These are phyloP conservation scores for Clitarchus hookeri DNA, from an alignment of 2,888 invertebrate genomes.

Conservation along the genomic window DNA sequence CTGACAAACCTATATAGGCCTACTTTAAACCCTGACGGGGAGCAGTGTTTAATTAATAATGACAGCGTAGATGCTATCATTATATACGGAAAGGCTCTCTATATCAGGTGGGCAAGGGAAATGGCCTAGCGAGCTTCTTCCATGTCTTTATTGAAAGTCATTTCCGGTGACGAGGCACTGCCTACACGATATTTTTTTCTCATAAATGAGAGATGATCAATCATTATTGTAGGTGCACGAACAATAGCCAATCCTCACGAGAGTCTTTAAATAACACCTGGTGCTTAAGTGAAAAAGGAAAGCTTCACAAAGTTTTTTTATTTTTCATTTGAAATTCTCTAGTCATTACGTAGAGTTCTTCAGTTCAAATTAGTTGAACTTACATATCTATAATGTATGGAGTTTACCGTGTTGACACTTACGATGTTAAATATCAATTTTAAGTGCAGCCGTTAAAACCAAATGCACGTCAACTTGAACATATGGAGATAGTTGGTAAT, in stretches of 20 bases:
- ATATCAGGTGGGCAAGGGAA: neutral
- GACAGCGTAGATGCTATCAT: neutral
- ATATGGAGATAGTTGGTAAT: too few relatives aligned
- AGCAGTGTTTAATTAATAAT: too few relatives aligned
- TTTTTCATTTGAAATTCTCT: neutral
- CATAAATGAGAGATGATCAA: neutral
- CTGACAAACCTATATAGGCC: too few relatives aligned
- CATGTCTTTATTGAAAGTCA: neutral
- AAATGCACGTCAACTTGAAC: too few relatives aligned
- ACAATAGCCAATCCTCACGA: conserved; percentile 1
- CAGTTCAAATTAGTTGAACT: too few relatives aligned
- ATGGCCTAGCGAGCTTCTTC: neutral
- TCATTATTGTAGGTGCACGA: neutral
- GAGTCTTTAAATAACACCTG: neutral
- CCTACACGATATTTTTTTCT: neutral
- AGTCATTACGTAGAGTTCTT: neutral
- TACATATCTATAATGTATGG: too few relatives aligned
- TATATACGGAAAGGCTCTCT: neutral
- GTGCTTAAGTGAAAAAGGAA: neutral
- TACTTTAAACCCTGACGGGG: too few relatives aligned
- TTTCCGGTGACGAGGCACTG: conserved; percentile 7
- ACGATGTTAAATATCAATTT: too few relatives aligned
- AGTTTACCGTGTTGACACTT: too few relatives aligned
- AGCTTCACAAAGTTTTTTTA: neutral
- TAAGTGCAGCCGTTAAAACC: too few relatives aligned